Evolutionary conservation across 2,888 invertebrate species (phyloP), one percentile per base, ranked within the genome.

Genomic region (Opisthograptis luteolata): DNA sequence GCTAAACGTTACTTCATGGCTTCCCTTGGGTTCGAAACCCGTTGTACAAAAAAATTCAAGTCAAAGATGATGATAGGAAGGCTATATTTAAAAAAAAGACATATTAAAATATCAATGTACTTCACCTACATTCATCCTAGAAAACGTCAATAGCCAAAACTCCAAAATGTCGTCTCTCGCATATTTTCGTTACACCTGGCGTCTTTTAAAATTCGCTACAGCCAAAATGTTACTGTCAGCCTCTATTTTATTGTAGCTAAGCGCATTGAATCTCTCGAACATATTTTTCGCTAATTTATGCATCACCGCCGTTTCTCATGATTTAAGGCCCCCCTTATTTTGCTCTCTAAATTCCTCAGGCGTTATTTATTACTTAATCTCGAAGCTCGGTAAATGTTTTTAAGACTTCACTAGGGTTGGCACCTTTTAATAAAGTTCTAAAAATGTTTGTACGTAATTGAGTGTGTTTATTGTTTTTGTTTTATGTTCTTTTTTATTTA

Each of bases 311-410:
- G 3, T 51, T 70, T 65, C 81, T 58, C 61, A 28, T 71, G 58
- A 64, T 66, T 73, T 70, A 55, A 22, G 30, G 70, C 56, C 55
- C 62, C 53, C 58, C 67, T 70, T 80, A 81, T 81, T 80, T 84
- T 83, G 77, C 76, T 68, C 81, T 83, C 76, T 81, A 87, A 87
- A 87, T 86, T 87, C 84, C 73, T 79, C 70, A 69, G 75, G 73
- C 78, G 81, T 87, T 84, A 87, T 88, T 88, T 88, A 88, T 87
- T 81, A 79, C 85, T 87, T 88, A 88, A 88, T 88, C 87, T 88
- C 73, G 73, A 79, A 76, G 77, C 79, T 72, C 60, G 66, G 81
- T 77, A 79, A 84, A 86, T 84, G 84, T 84, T 86, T 82, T 86
- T 76, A 81, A 79, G 70, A 80, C 73, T 81, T 74, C 79, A 79